phyloP scores from a whole-genome alignment of 2,797 vertebrate species.

The Phrynocephalus forsythii region DNA sequence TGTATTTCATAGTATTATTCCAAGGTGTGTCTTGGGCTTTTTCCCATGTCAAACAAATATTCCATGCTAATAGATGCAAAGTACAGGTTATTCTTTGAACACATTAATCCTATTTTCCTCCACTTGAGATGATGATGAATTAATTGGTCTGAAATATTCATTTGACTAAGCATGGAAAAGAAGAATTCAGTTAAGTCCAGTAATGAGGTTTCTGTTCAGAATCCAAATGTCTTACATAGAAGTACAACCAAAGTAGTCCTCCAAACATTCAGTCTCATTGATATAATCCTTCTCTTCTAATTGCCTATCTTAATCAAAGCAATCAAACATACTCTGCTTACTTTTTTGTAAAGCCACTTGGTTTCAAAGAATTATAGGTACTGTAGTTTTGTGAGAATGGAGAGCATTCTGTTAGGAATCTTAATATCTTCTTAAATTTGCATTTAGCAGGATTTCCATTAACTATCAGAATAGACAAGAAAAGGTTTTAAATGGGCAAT shows the following conservation, averaged over 20 bases:
- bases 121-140: slow-evolving; percentile 42
- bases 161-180: neutral
- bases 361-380: neutral
- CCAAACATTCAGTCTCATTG: no score
- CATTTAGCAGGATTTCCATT: neutral
- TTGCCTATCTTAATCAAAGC: neutral
- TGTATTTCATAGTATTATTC: neutral
- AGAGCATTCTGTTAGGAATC: neutral
- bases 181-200: neutral
- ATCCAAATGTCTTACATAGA: neutral
- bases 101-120: slow-evolving; percentile 17
- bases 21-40: slow-evolving; percentile 2
- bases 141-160: slow-evolving; percentile 17
- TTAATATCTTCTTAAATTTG: neutral
- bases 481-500: neutral
- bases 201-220: neutral
- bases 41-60: neutral
- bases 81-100: slow-evolving; percentile 32
- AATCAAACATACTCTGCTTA: neutral
- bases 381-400: neutral
- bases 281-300: neutral
- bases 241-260: neutral
- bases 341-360: neutral
- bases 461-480: neutral
- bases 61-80: slow-evolving; percentile 33